Percentiles rank a stretch among this genome's conserved stretches.
Evolutionary conservation across 2,113 vertebrate genomes (phyloP).

Genomic region (Pollachius pollachius): DNA sequence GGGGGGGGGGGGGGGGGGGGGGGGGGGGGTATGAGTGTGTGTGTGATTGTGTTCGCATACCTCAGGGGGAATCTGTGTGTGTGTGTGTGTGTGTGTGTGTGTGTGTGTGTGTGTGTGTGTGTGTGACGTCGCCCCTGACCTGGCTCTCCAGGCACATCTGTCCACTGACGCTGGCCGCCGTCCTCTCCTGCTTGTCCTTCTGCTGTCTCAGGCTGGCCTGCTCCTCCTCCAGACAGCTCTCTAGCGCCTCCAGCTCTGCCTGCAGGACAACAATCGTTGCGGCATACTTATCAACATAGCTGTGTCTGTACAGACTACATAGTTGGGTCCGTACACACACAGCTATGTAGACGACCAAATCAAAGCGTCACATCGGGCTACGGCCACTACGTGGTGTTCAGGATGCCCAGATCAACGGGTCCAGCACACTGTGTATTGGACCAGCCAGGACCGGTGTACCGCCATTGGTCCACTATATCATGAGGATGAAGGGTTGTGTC

Average conservation of each 20-base stretch:
- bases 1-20: no score
- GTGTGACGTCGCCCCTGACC: constrained; percentile 63
- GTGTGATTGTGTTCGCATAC: no score
- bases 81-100: neutral
- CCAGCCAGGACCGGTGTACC: no score
- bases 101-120: neutral
- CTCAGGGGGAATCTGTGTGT: no score
- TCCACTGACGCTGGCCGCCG: constrained; percentile 88
- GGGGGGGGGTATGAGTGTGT: no score
- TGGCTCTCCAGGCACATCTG: constrained; percentile 98
- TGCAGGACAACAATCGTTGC: constrained; percentile 51
- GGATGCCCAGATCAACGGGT: no score
- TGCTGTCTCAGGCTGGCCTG: constrained; percentile 81
- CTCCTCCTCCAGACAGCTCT: constrained; percentile 80
- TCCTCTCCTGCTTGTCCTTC: constrained; percentile 88
- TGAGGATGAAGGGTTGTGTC: no score
- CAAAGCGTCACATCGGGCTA: no score
- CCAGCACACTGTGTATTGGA: no score
- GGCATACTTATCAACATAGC: constrained; percentile 73
- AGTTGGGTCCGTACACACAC: neutral
- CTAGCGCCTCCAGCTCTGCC: constrained; percentile 86
- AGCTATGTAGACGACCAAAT: no score
- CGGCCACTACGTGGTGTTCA: no score
- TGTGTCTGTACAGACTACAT: constrained; percentile 48
- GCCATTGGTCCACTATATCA: no score